These are phyloP conservation scores for Ophioderma brevispina DNA, from an alignment of 35 echinoderm and acorn worm genomes.

Conservation along the genomic window DNA sequence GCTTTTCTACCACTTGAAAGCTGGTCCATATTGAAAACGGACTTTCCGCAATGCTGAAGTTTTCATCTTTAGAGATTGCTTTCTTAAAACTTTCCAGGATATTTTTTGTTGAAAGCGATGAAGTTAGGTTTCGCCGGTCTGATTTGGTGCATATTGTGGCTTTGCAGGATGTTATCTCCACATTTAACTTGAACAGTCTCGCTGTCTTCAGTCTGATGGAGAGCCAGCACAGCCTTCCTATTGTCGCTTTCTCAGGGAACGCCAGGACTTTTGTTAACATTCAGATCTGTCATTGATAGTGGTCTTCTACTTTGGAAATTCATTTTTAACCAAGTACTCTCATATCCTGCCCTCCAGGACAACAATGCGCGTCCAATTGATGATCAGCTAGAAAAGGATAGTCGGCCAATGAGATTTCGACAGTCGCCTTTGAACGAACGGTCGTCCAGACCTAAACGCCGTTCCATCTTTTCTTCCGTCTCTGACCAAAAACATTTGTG, in stretches of 20 bases:
- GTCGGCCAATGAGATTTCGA: slow-evolving; percentile 62
- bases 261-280: slow-evolving; percentile 39
- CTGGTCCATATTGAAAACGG: slow-evolving; percentile 66
- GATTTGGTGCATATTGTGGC: no score
- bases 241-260: slow-evolving; percentile 66
- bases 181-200: slow-evolving; percentile 43
- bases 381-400: slow-evolving; percentile 81
- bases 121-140: slow-evolving; percentile 9
- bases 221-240: slow-evolving; percentile 50
- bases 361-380: slow-evolving; percentile 53
- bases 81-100: slow-evolving; percentile 35
- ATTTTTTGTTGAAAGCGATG: slow-evolving; percentile 16
- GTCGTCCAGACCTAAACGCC: slow-evolving; percentile 87
- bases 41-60: slow-evolving; percentile 54
- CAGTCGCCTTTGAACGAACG: slow-evolving; percentile 85
- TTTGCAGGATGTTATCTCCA: slow-evolving; percentile 6
- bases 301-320: neutral
- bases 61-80: slow-evolving; percentile 41
- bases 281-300: slow-evolving; percentile 44
- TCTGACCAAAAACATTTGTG: slow-evolving; percentile 71
- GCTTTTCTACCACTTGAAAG: slow-evolving; percentile 79
- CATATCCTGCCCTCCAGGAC: slow-evolving; percentile 73
- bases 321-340: slow-evolving; percentile 69
- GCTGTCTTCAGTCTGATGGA: slow-evolving; percentile 50
- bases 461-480: slow-evolving; percentile 73